Evolutionary conservation across 2,113 vertebrate genomes (phyloP), one percentile per base, ranked within the genome.

Genomic region (Tragelaphus buxtoni): DNA sequence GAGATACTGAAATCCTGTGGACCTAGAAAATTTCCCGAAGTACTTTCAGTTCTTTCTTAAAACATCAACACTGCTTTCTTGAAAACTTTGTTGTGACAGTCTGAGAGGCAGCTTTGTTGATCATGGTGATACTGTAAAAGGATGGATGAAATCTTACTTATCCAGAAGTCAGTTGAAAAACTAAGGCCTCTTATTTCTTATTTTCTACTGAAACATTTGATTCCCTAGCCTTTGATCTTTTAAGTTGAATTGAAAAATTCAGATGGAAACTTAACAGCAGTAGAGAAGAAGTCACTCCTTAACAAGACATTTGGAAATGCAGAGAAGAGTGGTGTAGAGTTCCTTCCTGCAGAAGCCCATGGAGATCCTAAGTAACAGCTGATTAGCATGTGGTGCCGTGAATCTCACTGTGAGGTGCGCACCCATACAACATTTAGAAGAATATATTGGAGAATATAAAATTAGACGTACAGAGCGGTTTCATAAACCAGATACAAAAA

Each of bases 21-120:
- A 89, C 58, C 72, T 91, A 84, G 76, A 97, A 94, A 82, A 90
- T 77, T 94, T 93, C 79, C 90, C 53, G 49, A n/a, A 45, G 32
- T 83, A n/a, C 63, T 96, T 95, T 98, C 95, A 97, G 58, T 96
- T 97, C 86, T 96, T 22, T 90, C 63, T 94, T 56, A 82, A 92
- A 95, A 93, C 56, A 94, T 93, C 69, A 91, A 32, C 30, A 72
- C 5, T 18, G 24, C 61, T 95, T 97, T 85, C 89, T 91, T 91
- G 56, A 95, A 93, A 88, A 84, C 28, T 39, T 90, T 42, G 17
- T 55, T 82, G 35, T 76, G 60, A 82, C 49, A 90, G 39, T 5
- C 22, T 47, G 42, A 96, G 79, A 53, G 49, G 45, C 63, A 72
- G 22, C 49, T 90, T 88, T 77, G 16, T 35, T 88, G 74, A 35